Percentiles rank a stretch among this genome's conserved stretches.
Evolutionary conservation across 2,888 invertebrate species (phyloP).

Genomic region (Esperia sulphurella): DNA sequence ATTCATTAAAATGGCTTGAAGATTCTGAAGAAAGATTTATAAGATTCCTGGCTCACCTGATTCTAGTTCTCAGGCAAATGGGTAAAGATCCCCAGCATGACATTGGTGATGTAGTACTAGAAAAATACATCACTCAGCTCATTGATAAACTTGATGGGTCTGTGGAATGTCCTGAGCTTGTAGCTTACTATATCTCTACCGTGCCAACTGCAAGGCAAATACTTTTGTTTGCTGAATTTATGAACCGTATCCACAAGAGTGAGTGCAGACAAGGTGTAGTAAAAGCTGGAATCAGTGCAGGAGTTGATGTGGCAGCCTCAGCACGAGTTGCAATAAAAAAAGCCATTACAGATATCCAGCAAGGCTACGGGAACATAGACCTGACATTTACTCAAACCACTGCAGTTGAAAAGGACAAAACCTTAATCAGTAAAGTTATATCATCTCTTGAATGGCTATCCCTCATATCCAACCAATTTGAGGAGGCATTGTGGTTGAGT

Average conservation of each 20-base stretch:
- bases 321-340: constrained; percentile 92
- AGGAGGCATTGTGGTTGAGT: constrained; percentile 91
- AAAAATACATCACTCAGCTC: constrained; percentile 85
- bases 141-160: constrained; percentile 77
- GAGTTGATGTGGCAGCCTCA: constrained; percentile 90
- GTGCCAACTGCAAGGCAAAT: constrained; percentile 80
- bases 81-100: constrained; percentile 85
- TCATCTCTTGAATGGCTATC: constrained; percentile 91
- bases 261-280: constrained; percentile 84
- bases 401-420: constrained; percentile 72
- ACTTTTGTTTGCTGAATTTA: constrained; percentile 82
- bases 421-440: constrained; percentile 59
- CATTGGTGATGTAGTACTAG: constrained; percentile 86
- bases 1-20: constrained; percentile 83
- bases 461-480: constrained; percentile 86
- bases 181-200: constrained; percentile 92
- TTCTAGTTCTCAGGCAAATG: constrained; percentile 89
- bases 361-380: constrained; percentile 69
- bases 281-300: constrained; percentile 84
- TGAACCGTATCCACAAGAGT: constrained; percentile 82
- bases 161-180: constrained; percentile 85
- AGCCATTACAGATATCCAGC: constrained; percentile 69
- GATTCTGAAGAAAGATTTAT: constrained; percentile 78
- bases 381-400: constrained; percentile 84
- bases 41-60: constrained; percentile 91